These are phyloP conservation scores for Petroica traversi DNA, from an alignment of 2,113 vertebrate species.

Conservation along the genomic window DNA sequence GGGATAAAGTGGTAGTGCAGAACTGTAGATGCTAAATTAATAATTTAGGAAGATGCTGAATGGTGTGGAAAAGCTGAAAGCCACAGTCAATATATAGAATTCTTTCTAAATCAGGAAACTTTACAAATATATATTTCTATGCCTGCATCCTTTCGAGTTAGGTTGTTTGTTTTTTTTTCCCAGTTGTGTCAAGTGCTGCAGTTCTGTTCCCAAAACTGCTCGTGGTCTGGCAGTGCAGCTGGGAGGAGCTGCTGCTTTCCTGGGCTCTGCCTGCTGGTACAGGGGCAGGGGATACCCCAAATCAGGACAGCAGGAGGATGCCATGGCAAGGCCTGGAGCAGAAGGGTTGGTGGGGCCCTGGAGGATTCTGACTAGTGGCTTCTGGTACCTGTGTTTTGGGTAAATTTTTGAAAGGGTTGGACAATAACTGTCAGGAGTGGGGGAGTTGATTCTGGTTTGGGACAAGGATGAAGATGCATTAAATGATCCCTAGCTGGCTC, in stretches of 20 bases:
- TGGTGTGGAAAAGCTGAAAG: background rate
- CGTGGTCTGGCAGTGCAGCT: rapidly evolving
- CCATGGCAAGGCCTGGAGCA: background rate
- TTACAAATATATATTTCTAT: background rate
- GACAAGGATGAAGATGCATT: background rate
- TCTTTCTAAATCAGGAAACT: background rate
- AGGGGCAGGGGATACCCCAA: background rate
- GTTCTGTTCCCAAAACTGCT: background rate
- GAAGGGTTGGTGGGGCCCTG: background rate
- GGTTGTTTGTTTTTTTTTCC: no score
- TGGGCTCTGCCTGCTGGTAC: background rate
- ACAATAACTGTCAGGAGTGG: background rate
- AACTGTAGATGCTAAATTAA: background rate
- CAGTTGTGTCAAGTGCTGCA: background rate
- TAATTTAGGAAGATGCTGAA: background rate
- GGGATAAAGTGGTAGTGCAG: background rate
- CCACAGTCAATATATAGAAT: background rate
- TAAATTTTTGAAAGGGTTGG: background rate
- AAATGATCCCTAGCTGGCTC: background rate
- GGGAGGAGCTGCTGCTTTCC: background rate
- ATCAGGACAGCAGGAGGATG: background rate
- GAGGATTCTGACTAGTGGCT: background rate
- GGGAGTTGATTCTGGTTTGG: background rate
- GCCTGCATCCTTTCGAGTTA: background rate
- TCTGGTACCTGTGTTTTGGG: background rate